Percentiles rank a stretch among this genome's conserved stretches.
Conservation (phyloP, 2,888 invertebrate genomes). For the Ornithoptera alexandrae region DNA sequence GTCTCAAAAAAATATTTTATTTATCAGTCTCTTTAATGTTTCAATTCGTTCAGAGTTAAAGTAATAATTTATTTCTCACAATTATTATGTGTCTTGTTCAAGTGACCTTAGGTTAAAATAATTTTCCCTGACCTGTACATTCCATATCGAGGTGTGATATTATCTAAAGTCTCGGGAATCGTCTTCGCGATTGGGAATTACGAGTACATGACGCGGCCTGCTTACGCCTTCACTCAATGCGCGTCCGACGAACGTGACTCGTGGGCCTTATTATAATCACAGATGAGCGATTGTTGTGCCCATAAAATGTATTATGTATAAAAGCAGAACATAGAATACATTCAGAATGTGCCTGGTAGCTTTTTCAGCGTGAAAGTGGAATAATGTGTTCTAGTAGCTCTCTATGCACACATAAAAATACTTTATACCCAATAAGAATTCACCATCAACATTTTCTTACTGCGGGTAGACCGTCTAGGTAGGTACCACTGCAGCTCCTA, state of each 20-base stretch:
- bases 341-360: constrained; percentile 49
- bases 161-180: constrained; percentile 16
- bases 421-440: no score
- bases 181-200: constrained; percentile 20
- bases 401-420: no score
- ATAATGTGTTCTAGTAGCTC: no score
- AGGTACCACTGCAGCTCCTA: no score
- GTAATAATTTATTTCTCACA: no score
- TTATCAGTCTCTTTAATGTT: no score
- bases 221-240: constrained; percentile 42
- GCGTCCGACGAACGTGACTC: constrained; percentile 64
- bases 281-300: constrained; percentile 75
- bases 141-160: constrained; percentile 9
- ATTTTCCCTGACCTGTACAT: constrained; percentile 5
- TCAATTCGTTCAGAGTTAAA: no score
- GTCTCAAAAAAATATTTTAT: no score
- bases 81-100: not conserved
- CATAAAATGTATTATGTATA: constrained; percentile 76
- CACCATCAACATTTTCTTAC: no score
- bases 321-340: constrained; percentile 57
- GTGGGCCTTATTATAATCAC: constrained; percentile 74
- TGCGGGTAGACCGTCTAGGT: no score
- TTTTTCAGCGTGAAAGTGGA: constrained; percentile 43
- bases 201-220: constrained; percentile 28
- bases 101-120: constrained; percentile 14